Percentiles rank a stretch among this genome's conserved stretches.
These are phyloP conservation scores for Siderastrea radians DNA, from an alignment of 92 coral and sea anemone species.

Conservation along the genomic window DNA sequence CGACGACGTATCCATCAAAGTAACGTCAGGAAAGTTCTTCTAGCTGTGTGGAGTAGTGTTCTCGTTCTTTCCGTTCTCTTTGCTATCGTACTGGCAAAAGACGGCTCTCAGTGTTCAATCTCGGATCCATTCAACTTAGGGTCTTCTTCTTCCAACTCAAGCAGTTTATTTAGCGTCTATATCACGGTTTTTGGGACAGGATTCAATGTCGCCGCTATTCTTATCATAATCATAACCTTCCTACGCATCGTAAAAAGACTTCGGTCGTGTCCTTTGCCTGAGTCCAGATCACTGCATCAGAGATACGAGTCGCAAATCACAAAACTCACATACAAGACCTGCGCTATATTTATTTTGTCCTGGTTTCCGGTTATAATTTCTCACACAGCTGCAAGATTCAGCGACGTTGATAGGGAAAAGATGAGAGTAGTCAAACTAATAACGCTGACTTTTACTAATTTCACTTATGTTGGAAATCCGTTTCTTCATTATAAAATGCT, in stretches of 20 bases:
- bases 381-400: background rate
- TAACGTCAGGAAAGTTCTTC: slow-evolving; percentile 3
- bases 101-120: background rate
- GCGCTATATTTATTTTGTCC: slow-evolving; percentile 4
- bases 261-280: slow-evolving; percentile 19
- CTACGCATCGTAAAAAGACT: background rate
- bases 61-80: background rate
- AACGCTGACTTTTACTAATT: background rate
- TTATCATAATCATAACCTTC: slow-evolving; percentile 5
- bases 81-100: background rate
- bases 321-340: slow-evolving; percentile 18
- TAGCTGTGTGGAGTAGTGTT: background rate
- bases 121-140: slow-evolving; percentile 16
- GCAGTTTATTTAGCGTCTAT: background rate
- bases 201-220: background rate
- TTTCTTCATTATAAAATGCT: slow-evolving; percentile 8
- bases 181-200: slow-evolving; percentile 13
- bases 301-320: slow-evolving; percentile 22
- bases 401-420: background rate
- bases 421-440: background rate
- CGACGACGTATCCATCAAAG: background rate
- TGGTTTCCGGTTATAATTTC: slow-evolving; percentile 19
- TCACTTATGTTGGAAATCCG: slow-evolving; percentile 10
- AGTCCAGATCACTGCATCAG: background rate
- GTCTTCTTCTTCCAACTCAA: background rate